Percentiles rank a stretch among this genome's conserved stretches.
Evolutionary conservation across 2,113 vertebrate species (phyloP).

Genomic region (Peromyscus polionotus): DNA sequence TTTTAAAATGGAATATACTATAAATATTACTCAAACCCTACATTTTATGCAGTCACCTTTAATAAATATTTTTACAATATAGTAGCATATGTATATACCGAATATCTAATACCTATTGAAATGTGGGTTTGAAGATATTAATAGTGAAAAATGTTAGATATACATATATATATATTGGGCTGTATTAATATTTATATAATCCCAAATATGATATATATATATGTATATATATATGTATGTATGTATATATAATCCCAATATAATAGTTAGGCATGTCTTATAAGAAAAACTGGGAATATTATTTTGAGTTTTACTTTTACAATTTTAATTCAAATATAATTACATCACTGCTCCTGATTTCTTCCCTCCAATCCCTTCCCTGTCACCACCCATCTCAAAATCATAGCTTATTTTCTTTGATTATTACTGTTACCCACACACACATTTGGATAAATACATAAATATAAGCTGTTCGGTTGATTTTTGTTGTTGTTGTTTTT

Average conservation of each 20-base stretch:
- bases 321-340: background rate
- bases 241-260: background rate
- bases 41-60: background rate
- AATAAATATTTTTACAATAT: background rate
- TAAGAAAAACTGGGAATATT: background rate
- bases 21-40: background rate
- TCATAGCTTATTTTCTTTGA: background rate
- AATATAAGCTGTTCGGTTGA: background rate
- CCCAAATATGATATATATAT: background rate
- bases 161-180: background rate
- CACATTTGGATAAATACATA: background rate
- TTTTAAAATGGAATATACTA: background rate
- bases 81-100: background rate
- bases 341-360: background rate
- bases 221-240: background rate
- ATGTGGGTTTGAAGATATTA: background rate
- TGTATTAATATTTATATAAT: no score
- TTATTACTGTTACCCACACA: background rate
- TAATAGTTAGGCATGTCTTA: background rate
- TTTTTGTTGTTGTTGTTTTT: background rate
- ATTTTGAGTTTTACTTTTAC: background rate
- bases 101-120: background rate
- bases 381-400: background rate
- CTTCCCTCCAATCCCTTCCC: background rate
- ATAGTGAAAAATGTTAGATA: background rate